Conservation (phyloP, 2,797 vertebrate genomes). For the Lophotriccus pileatus region DNA sequence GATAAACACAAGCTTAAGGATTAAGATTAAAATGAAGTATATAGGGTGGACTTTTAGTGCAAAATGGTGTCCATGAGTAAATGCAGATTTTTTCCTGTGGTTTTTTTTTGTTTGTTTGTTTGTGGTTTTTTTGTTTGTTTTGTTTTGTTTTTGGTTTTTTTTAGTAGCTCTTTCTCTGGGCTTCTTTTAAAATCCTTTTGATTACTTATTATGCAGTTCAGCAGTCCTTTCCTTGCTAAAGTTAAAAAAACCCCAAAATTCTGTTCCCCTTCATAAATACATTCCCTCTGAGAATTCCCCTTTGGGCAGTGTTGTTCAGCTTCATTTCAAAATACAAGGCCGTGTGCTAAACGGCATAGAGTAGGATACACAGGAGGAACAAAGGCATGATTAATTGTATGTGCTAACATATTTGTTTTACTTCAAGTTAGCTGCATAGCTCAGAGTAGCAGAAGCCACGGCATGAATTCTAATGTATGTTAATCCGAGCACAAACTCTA, state of each 20-base stretch:
- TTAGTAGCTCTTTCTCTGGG: background rate
- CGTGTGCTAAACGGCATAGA: background rate
- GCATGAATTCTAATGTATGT: background rate
- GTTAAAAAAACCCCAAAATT: background rate
- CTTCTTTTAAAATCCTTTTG: background rate
- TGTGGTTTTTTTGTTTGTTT: no score
- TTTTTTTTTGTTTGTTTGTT: no score
- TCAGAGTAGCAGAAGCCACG: background rate
- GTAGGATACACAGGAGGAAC: background rate
- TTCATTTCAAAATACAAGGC: background rate
- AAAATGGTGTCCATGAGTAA: background rate
- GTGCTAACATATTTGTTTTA: background rate
- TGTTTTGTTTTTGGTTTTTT: background rate
- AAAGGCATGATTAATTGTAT: constrained; percentile 40
- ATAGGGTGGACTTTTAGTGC: background rate
- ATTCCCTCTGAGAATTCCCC: background rate
- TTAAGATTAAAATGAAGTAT: background rate
- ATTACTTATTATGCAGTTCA: background rate
- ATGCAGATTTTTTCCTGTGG: background rate
- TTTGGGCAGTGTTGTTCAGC: background rate
- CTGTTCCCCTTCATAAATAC: background rate
- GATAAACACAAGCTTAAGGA: background rate
- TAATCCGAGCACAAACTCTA: background rate
- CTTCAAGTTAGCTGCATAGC: background rate
- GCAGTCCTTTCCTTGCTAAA: background rate